A percentile compares a stretch with the other conserved stretches of the same genome.
Evolutionary conservation across 1,140 invertebrate genomes (phyloP).

Genomic region (Pararge aegeria): DNA sequence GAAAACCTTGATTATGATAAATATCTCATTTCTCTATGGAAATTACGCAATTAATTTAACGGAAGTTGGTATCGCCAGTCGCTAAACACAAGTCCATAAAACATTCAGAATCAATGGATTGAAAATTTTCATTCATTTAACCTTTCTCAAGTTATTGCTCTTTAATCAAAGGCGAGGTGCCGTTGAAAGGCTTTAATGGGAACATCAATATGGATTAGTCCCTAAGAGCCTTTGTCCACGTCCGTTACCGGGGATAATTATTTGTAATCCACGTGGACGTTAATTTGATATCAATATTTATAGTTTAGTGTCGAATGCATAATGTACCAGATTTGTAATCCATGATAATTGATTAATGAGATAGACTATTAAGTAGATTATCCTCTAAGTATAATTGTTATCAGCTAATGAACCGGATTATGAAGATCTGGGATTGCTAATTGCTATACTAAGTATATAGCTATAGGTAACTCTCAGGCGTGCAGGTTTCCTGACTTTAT

Average conservation of each 20-base stretch:
- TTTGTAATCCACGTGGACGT: constrained; percentile 45
- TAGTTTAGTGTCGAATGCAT: constrained; percentile 29
- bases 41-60: background rate
- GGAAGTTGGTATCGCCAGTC: background rate
- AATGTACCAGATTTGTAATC: constrained; percentile 33
- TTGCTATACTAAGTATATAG: no score
- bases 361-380: background rate
- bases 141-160: constrained; percentile 32
- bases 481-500: no score
- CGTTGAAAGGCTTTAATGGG: constrained; percentile 57
- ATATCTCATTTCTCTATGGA: background rate
- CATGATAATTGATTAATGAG: constrained; percentile 12
- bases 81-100: constrained; percentile 34
- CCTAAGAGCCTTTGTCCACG: constrained; percentile 38
- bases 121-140: constrained; percentile 56
- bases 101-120: constrained; percentile 55
- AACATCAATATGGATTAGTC: constrained; percentile 59
- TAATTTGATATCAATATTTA: constrained; percentile 48
- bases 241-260: constrained; percentile 48
- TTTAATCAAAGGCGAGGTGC: constrained; percentile 52
- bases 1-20: background rate
- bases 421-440: no score
- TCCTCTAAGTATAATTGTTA: background rate
- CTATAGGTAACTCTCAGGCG: no score
- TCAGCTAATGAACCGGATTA: no score